Conservation (phyloP, 2,888 invertebrate genomes). For the Harpalus rufipes region DNA sequence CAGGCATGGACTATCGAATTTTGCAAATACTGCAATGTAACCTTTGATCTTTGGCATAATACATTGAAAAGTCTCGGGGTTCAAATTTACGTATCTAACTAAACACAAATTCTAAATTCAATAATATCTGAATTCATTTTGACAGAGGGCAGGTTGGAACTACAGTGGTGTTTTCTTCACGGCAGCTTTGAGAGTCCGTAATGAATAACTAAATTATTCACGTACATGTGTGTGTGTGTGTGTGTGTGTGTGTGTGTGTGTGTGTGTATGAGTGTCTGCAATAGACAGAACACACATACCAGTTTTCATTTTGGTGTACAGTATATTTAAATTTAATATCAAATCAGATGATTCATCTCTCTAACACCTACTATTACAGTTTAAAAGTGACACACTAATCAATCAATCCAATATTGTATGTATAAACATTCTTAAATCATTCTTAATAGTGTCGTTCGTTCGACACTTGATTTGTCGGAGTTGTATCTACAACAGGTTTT, state of each 20-base stretch:
- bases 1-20: neutral
- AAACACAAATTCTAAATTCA: too few species aligned
- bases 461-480: neutral
- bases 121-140: too few species aligned
- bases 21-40: neutral
- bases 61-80: too few species aligned
- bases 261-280: too few species aligned
- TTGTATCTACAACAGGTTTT: constrained; percentile 6
- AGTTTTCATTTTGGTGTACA: neutral
- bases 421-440: constrained; percentile 3
- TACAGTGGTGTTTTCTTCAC: too few species aligned
- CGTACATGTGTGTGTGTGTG: too few species aligned
- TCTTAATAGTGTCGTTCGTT: neutral
- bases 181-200: too few species aligned
- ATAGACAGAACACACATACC: neutral
- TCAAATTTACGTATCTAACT: too few species aligned
- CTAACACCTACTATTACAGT: neutral
- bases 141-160: too few species aligned
- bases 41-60: too few species aligned
- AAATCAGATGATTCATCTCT: neutral
- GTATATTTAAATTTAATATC: neutral
- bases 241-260: too few species aligned
- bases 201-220: too few species aligned
- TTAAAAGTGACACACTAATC: neutral
- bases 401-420: neutral